A percentile compares a stretch with the other conserved stretches of the same genome.
These are phyloP conservation scores for Netelia fuscicornis DNA, from an alignment of 2,888 invertebrate species.

Conservation along the genomic window DNA sequence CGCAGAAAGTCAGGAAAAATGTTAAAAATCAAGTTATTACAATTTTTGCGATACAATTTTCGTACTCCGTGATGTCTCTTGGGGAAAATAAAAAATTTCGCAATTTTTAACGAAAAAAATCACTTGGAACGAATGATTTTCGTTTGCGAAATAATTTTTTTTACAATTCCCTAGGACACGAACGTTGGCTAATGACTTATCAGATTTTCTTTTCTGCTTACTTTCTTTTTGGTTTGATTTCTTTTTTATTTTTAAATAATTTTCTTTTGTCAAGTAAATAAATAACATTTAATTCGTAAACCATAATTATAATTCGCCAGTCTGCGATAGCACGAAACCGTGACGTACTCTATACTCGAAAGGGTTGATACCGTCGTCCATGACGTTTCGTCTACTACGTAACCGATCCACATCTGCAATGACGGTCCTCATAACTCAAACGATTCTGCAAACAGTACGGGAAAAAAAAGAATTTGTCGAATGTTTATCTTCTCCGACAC, in stretches of 20 bases:
- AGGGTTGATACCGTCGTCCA: conserved; percentile 70
- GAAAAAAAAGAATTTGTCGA: conserved; percentile 20
- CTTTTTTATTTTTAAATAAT: neutral
- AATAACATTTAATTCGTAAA: neutral
- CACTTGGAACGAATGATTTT: neutral
- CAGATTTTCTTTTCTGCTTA: neutral
- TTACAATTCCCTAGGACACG: neutral
- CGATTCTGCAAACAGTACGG: conserved; percentile 66
- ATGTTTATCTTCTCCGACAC: conserved; percentile 8
- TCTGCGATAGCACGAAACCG: conserved; percentile 32
- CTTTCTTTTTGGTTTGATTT: conserved; percentile 2
- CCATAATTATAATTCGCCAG: conserved; percentile 49
- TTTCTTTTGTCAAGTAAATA: neutral
- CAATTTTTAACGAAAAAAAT: conserved; percentile 10
- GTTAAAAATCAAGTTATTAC: neutral
- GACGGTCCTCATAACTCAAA: conserved; percentile 65
- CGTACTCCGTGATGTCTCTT: too few species aligned
- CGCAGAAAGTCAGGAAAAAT: neutral
- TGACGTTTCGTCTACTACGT: conserved; percentile 52
- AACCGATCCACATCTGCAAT: conserved; percentile 58
- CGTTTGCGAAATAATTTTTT: conserved; percentile 16
- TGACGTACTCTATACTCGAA: conserved; percentile 70
- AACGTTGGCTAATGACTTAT: too few species aligned
- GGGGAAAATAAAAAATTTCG: neutral
- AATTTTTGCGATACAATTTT: neutral